Evolutionary conservation across 2,888 invertebrate species (phyloP).

Genomic region (Megaustenia siamemsis): DNA sequence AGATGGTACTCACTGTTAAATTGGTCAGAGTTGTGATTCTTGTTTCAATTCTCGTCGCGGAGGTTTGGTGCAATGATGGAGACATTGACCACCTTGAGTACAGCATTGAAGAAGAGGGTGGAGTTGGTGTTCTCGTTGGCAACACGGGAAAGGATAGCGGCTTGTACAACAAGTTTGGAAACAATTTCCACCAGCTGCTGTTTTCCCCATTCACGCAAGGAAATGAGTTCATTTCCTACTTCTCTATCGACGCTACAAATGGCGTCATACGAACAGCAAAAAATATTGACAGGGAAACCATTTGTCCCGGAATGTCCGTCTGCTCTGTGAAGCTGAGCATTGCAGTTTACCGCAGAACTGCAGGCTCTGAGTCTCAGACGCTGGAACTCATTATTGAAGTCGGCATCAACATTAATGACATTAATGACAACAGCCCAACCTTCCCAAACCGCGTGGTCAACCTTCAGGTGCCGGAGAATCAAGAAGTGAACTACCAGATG

Average conservation of each 20-base stretch:
- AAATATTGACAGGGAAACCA: constrained; percentile 67
- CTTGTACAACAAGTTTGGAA: constrained; percentile 62
- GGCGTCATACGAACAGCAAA: constrained; percentile 66
- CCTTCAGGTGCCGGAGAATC: constrained; percentile 67
- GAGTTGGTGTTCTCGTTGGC: constrained; percentile 59
- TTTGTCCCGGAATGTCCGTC: constrained; percentile 56
- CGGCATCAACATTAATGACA: constrained; percentile 62
- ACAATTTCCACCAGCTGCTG: constrained; percentile 66
- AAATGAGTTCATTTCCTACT: constrained; percentile 64
- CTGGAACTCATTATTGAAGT: constrained; percentile 60
- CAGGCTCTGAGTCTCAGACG: constrained; percentile 57
- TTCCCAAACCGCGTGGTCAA: constrained; percentile 64
- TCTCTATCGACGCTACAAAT: constrained; percentile 63
- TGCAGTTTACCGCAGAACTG: constrained; percentile 58
- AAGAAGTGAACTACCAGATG: constrained; percentile 61
- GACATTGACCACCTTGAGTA: constrained; percentile 47
- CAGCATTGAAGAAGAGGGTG: constrained; percentile 57
- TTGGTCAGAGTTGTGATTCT: too few relatives aligned
- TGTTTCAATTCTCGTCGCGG: too few relatives aligned
- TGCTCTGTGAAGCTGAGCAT: constrained; percentile 66
- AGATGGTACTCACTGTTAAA: too few relatives aligned
- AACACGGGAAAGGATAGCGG: constrained; percentile 69
- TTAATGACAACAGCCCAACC: constrained; percentile 69
- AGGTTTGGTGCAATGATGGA: background rate
- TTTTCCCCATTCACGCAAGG: constrained; percentile 69